A percentile compares a stretch with the other conserved stretches of the same genome.
phyloP scores from a whole-genome alignment of 2,888 invertebrate genomes.

The Mamestra brassicae region DNA sequence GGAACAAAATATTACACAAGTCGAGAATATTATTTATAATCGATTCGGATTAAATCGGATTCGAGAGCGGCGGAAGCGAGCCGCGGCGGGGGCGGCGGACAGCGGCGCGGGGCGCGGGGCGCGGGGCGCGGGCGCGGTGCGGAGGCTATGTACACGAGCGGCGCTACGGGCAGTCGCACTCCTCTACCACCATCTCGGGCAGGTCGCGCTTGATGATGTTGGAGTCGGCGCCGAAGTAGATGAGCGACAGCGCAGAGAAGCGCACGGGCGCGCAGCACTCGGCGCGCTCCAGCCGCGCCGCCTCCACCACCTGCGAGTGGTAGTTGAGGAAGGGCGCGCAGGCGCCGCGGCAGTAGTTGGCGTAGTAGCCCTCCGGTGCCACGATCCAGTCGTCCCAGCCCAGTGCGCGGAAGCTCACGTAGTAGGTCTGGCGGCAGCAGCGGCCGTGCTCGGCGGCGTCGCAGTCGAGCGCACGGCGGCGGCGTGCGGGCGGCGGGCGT shows the following conservation, averaged over 20 bases:
- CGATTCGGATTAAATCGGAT: slow-evolving; percentile 89
- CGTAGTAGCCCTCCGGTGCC: slow-evolving; percentile 97
- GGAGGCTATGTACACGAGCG: slow-evolving; percentile 80
- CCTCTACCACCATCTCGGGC: slow-evolving; percentile 98
- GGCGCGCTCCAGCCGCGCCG: slow-evolving; percentile 96
- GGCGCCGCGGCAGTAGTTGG: slow-evolving; percentile 98
- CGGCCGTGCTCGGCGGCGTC: slow-evolving; percentile 89
- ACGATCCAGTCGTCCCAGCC: slow-evolving; percentile 99
- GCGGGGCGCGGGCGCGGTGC: slow-evolving; percentile 67
- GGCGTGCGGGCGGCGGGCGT: slow-evolving; percentile 93
- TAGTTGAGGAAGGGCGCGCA: slow-evolving; percentile 96
- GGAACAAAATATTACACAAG: slow-evolving; percentile 91
- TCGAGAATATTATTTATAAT: slow-evolving; percentile 90
- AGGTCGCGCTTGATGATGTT: slow-evolving; percentile 98
- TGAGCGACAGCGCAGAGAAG: slow-evolving; percentile 97
- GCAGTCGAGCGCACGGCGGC: slow-evolving; percentile 96
- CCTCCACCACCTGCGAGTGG: slow-evolving; percentile 97
- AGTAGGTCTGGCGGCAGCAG: slow-evolving; percentile 97
- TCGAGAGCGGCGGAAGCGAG: slow-evolving; percentile 88
- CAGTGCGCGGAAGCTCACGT: slow-evolving; percentile 97
- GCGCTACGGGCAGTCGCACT: slow-evolving; percentile 97
- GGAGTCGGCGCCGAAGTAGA: slow-evolving; percentile 97
- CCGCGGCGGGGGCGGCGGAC: slow-evolving; percentile 77
- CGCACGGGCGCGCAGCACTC: slow-evolving; percentile 98
- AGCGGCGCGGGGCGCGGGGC: slow-evolving; percentile 67